phyloP scores from a whole-genome alignment of 2,888 invertebrate species.

The Drosophila dives region DNA sequence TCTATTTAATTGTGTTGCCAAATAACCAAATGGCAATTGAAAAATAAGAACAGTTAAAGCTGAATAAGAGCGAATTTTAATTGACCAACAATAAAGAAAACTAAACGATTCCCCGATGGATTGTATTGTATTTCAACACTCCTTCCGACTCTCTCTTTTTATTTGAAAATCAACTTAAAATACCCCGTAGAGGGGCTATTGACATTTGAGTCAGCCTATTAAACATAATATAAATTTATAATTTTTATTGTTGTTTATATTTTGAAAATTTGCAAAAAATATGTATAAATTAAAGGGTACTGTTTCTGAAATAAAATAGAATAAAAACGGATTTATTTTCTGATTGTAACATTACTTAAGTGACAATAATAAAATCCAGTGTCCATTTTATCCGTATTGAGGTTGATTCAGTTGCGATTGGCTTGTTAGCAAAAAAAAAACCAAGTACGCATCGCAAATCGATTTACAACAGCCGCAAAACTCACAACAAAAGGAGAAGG shows the following conservation, averaged over 20 bases:
- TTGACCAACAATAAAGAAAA: neutral
- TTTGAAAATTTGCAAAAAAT: too few relatives aligned
- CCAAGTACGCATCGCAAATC: slow-evolving; percentile 18
- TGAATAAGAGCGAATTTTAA: neutral
- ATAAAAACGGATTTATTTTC: neutral
- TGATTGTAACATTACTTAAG: neutral
- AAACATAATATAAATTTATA: too few relatives aligned
- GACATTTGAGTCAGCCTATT: neutral
- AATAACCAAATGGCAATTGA: neutral
- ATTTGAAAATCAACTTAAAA: neutral
- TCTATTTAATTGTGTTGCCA: slow-evolving; percentile 1
- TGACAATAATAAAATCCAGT: neutral
- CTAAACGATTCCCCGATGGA: neutral
- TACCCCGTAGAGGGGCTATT: neutral
- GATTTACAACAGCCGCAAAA: slow-evolving; percentile 35
- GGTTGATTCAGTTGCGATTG: slow-evolving; percentile 8
- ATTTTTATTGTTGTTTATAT: too few relatives aligned
- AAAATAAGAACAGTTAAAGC: slow-evolving; percentile 16
- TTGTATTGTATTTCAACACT: neutral
- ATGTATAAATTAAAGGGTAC: too few relatives aligned
- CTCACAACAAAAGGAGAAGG: neutral
- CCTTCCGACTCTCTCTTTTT: neutral
- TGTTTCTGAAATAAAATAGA: too few relatives aligned
- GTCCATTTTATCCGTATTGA: neutral
- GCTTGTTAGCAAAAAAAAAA: neutral